These are phyloP conservation scores for Tethea ocularis DNA, from an alignment of 2,888 invertebrate genomes.

Conservation along the genomic window DNA sequence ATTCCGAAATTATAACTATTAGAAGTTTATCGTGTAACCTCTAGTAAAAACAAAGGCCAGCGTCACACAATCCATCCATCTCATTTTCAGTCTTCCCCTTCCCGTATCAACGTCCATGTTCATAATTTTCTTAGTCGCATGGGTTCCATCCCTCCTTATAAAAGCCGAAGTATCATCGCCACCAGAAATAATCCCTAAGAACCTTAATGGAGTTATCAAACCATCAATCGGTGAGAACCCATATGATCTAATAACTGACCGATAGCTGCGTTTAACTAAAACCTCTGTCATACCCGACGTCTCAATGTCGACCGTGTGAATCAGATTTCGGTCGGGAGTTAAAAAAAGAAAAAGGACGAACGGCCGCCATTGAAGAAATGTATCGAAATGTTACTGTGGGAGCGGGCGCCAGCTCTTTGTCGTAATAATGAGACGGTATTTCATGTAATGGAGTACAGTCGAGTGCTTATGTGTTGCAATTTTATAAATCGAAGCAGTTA, in stretches of 20 bases:
- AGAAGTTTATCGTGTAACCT: no score
- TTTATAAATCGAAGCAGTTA: neutral
- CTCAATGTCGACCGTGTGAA: slow-evolving; percentile 72
- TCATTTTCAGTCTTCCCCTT: no score
- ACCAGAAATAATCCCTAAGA: slow-evolving; percentile 14
- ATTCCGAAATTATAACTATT: no score
- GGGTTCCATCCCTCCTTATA: no score
- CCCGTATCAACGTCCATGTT: no score
- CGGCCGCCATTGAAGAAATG: slow-evolving; percentile 64
- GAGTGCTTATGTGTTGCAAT: slow-evolving; percentile 19
- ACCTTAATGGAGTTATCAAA: slow-evolving; percentile 51
- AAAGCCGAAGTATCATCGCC: no score
- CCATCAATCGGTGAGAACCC: slow-evolving; percentile 51
- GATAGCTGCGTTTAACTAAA: slow-evolving; percentile 50
- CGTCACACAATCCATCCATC: no score
- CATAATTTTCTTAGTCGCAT: no score
- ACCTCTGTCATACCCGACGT: slow-evolving; percentile 48
- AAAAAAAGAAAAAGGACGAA: slow-evolving; percentile 43
- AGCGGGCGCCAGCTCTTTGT: slow-evolving; percentile 64
- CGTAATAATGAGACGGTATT: slow-evolving; percentile 57
- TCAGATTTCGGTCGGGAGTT: slow-evolving; percentile 35
- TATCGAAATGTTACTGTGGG: slow-evolving; percentile 66
- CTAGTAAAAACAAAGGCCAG: no score
- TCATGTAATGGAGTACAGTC: slow-evolving; percentile 52
- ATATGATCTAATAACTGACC: slow-evolving; percentile 52